Percentiles rank a stretch among this genome's conserved stretches.
Conservation (phyloP, 2,888 invertebrate species). For the Endomychus coccineus region DNA sequence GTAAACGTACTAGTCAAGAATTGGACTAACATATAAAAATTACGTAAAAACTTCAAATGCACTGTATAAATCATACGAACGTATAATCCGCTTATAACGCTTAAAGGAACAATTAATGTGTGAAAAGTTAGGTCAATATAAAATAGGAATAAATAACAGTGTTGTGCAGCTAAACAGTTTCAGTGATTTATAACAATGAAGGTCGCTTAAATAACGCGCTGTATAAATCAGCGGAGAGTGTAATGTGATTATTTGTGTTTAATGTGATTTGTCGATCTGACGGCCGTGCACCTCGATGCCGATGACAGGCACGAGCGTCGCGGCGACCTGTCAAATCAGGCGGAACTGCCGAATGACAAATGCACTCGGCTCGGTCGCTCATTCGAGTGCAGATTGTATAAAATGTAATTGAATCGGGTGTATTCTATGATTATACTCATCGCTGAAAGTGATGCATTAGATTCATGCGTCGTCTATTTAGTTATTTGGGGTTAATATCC, state of each 20-base stretch:
- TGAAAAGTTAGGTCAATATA: slow-evolving; percentile 21
- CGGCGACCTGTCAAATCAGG: slow-evolving; percentile 44
- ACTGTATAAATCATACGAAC: too few relatives aligned
- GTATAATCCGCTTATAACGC: too few relatives aligned
- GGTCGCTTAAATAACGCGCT: slow-evolving; percentile 42
- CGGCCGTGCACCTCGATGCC: slow-evolving; percentile 37
- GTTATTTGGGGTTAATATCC: slow-evolving; percentile 29
- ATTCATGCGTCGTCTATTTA: slow-evolving; percentile 30
- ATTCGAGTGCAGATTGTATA: slow-evolving; percentile 45
- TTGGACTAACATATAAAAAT: too few relatives aligned
- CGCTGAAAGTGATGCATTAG: slow-evolving; percentile 41
- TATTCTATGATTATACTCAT: slow-evolving; percentile 39
- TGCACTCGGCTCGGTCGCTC: slow-evolving; percentile 39
- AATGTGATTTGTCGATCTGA: slow-evolving; percentile 45
- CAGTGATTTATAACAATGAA: slow-evolving; percentile 32
- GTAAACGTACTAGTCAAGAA: too few relatives aligned
- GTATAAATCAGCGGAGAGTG: slow-evolving; percentile 44
- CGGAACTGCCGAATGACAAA: slow-evolving; percentile 45
- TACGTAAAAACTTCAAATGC: too few relatives aligned
- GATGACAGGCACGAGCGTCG: slow-evolving; percentile 41
- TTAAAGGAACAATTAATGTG: too few relatives aligned
- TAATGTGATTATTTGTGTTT: slow-evolving; percentile 46
- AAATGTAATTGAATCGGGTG: slow-evolving; percentile 42
- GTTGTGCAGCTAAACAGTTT: slow-evolving; percentile 27
- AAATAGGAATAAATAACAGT: slow-evolving; percentile 30